Evolutionary conservation across 2,797 vertebrate species (phyloP).

Genomic region (Cirrhinus mrigala): DNA sequence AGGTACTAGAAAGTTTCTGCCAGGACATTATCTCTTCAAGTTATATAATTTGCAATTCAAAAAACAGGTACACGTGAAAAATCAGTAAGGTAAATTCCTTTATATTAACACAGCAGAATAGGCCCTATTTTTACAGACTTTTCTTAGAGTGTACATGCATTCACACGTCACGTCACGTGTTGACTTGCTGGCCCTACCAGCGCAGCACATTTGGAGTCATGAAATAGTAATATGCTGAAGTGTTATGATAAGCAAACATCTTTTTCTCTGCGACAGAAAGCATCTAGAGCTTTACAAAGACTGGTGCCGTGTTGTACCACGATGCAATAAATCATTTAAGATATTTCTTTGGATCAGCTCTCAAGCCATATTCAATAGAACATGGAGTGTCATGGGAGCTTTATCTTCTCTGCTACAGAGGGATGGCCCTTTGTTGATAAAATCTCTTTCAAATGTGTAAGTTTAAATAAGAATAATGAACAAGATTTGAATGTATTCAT

Average conservation of each 20-base stretch:
- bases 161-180: neutral
- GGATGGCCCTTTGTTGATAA: slow-evolving; percentile 33
- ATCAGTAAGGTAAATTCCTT: neutral
- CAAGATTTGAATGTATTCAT: neutral
- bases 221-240: slow-evolving; percentile 32
- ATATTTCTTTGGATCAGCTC: slow-evolving; percentile 45
- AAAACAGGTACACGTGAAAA: neutral
- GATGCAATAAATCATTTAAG: slow-evolving; percentile 54
- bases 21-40: neutral
- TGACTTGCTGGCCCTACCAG: neutral
- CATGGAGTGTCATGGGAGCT: slow-evolving; percentile 8
- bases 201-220: slow-evolving; percentile 16
- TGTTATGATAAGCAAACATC: slow-evolving; percentile 32
- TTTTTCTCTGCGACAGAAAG: neutral
- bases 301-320: slow-evolving; percentile 21
- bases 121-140: neutral
- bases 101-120: neutral
- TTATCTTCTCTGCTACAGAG: slow-evolving; percentile 30
- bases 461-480: slow-evolving; percentile 20
- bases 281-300: slow-evolving; percentile 18
- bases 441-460: slow-evolving; percentile 35
- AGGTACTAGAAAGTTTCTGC: neutral
- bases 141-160: neutral
- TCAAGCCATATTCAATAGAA: slow-evolving; percentile 34
- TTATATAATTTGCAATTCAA: neutral